Evolutionary conservation across 64 coral and sea anemone genomes (phyloP), one percentile per base, ranked within the genome.

Genomic region (Dendrophyllia cribrosa): DNA sequence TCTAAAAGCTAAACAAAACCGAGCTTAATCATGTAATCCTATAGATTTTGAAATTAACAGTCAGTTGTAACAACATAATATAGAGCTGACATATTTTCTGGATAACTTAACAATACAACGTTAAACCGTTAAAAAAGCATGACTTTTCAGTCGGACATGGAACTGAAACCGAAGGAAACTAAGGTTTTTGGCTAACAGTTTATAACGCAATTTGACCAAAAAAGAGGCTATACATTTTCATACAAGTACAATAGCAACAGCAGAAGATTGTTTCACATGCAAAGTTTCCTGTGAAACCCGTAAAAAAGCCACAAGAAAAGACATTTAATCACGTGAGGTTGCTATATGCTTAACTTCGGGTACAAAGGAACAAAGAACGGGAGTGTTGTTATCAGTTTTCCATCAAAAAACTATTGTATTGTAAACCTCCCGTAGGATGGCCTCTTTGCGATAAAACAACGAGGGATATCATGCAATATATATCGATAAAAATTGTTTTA

Each of bases 301-400:
- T 10, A 60, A 44, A 17, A n/a, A 81, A 58, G 9, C 5, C 24
- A 48, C 45, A 16, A 51, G 44, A 75, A 75, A 75, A 50, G 71
- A 34, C 34, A 2, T 34, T 61, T 80, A 43, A 24, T 8, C 52
- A 80, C 11, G 13, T 34, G 5, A n/a, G 25, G 79, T 83, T 83
- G 59, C 59, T 63, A 83, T 83, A 59, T 34, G 34, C 34, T 17
- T 83, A 66, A n/a, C 59, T 43, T 83, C 61, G 43, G 14, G 43
- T 46, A 66, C 58, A 84, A 51, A 84, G 19, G 44, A 84, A 84
- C 9, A 68, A 84, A 84, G 45, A 43, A 50, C 24, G 21, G 17
- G 20, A 84, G 43, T 68, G 43, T 84, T 45, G 8, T 22, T 13
- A 77, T 8, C 4, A 45, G 51, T 55, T 55, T 77, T 4, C 80